Evolutionary conservation across 2,113 vertebrate genomes (phyloP), one percentile per base, ranked within the genome.

Genomic region (Colossoma macropomum): DNA sequence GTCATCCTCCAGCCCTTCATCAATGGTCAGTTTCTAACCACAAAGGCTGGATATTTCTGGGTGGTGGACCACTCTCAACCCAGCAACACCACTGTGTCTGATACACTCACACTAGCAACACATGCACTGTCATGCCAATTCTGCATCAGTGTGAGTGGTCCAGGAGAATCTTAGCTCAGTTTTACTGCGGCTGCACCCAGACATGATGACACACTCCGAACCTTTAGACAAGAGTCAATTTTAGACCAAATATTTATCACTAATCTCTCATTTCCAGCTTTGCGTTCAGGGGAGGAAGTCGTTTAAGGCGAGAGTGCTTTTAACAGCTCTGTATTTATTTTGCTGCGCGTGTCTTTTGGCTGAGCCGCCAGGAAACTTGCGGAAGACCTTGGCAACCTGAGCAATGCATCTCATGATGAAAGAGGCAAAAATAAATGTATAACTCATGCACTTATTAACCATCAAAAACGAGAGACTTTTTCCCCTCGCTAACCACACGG

Each of bases 381-480:
- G 90, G 91, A 93, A 91, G 91, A 90, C 91, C 88, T 93, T 92
- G 93, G 93, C 92, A 93, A 91, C 73, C 89, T 83, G 82, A 89
- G 86, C 86, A 85, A 91, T 90, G 90, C 92, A 91, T 87, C 88
- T 93, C 90, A 93, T 91, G 93, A 95, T 94, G 93, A 95, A 93
- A 94, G 92, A 90, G 91, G 84, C 90, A 90, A 73, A 91, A 95
- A 93, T 91, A 92, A 93, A 92, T 92, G 90, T 92, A 92, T 91
- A 93, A 93, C 85, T 92, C 91, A 90, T 93, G 90, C 89, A 87
- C 94, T 91, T 93, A 94, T 93, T 92, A 92, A 93, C 91, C 90
- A 89, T 91, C 86, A 92, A 84, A 91, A 88, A 77, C 81, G 79
- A 91, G 87, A 90, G 74, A 90, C 84, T 83, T 88, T 60, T 75